These are phyloP conservation scores for Agelaius phoeniceus DNA, from an alignment of 2,113 vertebrate species.

Conservation along the genomic window DNA sequence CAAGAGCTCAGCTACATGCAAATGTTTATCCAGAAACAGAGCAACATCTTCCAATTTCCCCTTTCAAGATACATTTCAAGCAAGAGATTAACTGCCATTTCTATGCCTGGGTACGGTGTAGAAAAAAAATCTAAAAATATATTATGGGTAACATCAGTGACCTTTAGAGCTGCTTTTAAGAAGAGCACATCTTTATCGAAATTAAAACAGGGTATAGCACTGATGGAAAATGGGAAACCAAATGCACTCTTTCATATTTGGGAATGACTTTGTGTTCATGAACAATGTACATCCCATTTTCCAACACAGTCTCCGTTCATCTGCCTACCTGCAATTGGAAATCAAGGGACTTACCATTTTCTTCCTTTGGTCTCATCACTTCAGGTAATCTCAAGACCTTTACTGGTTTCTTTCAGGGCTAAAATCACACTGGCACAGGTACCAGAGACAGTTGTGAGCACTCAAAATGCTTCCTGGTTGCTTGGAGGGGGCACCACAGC, in stretches of 20 bases:
- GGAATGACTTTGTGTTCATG: background rate
- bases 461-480: background rate
- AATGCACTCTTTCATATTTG: background rate
- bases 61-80: background rate
- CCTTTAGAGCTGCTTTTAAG: background rate
- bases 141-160: background rate
- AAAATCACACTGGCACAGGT: background rate
- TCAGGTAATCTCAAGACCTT: background rate
- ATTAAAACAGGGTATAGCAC: background rate
- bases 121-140: background rate
- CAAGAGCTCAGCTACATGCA: background rate
- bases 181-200: background rate
- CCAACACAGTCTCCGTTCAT: background rate
- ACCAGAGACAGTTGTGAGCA: background rate
- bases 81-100: background rate
- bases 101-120: background rate
- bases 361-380: background rate
- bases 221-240: background rate
- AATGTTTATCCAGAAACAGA: background rate
- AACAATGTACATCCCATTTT: background rate
- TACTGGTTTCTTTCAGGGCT: background rate
- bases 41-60: background rate
- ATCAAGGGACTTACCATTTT: background rate
- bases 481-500: fast-evolving
- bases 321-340: background rate